Base-by-base conservation (phyloP, 2,113 vertebrate genomes). In the Odocoileus virginianus region DNA sequence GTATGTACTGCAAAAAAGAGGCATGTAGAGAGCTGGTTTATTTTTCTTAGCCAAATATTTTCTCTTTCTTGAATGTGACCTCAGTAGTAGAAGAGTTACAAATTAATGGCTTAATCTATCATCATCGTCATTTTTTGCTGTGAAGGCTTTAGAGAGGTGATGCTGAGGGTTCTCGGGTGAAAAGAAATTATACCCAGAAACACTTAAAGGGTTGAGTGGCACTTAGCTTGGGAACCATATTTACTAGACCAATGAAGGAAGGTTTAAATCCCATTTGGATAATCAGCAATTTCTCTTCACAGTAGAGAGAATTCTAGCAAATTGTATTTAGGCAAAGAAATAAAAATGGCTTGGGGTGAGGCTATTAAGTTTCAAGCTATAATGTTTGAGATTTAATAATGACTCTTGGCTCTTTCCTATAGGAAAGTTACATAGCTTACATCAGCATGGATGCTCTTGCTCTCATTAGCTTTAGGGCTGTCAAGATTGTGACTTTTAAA, bases 241-340 rank as follows among this genome's bases (percentile, higher is more conserved):
- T 96, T 82, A 55, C 85, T 87, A 78, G 47, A 89, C 50, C 74
- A 74, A 58, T 45, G 16, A 93, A 50, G 50, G 79, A 91, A 95
- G 45, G 52, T n/a, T 15, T 71, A 78, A 52, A 15, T 97, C 82
- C 30, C 71, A 87, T 86, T 94, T 94, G 90, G 79, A 74, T 93
- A 95, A 97, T 98, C 94, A 95, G 95, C 97, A 96, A 91, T 96
- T 97, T 96, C 76, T 96, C 57, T 96, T 96, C 71, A 27, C 14
- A 95, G 91, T 83, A 91, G 86, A 97, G 36, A 78, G 61, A 91
- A 89, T 93, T 97, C n/a, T 57, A 97, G 74, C 50, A 91, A 97
- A 95, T 8, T 52, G 45, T 96, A 87, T 95, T 95, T 94, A 93
- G 91, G 91, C 83, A 96, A 93, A 94, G 91, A 96, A 92, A 97